Evolutionary conservation across 2,113 vertebrate species (phyloP).

Genomic region (Ptilorrhoa leucosticta): DNA sequence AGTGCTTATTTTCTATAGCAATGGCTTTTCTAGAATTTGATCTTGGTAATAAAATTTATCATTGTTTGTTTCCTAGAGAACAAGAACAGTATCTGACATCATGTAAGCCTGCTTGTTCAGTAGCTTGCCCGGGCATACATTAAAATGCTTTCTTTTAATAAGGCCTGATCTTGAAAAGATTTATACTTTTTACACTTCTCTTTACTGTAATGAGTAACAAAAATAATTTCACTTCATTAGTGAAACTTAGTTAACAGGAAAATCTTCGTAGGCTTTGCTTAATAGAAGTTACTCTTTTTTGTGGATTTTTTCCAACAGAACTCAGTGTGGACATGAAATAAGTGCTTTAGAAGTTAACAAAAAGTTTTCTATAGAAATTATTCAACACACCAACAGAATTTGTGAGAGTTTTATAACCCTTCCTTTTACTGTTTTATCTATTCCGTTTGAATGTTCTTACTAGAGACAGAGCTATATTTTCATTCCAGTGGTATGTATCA

Average conservation of each 20-base stretch:
- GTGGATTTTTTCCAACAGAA: neutral
- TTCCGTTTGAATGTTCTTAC: neutral
- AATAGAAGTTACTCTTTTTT: neutral
- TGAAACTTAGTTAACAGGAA: neutral
- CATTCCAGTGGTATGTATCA: neutral
- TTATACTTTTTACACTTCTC: neutral
- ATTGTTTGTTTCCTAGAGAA: neutral
- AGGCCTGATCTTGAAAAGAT: neutral
- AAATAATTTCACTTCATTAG: neutral
- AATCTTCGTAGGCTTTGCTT: neutral
- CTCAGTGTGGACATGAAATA: neutral
- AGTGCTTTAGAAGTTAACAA: neutral
- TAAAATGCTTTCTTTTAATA: neutral
- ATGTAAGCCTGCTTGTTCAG: neutral
- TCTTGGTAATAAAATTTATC: neutral
- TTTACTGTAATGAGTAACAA: neutral
- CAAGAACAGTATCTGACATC: neutral
- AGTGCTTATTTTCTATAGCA: neutral
- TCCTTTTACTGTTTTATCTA: neutral
- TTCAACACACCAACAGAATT: neutral
- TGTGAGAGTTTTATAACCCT: neutral
- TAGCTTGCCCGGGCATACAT: neutral
- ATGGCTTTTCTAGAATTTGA: neutral
- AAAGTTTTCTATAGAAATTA: neutral
- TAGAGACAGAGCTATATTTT: neutral